A percentile compares a stretch with the other conserved stretches of the same genome.
Evolutionary conservation across 2,113 vertebrate genomes (phyloP).

Genomic region (Sinocyclocheilus maitianheensis): DNA sequence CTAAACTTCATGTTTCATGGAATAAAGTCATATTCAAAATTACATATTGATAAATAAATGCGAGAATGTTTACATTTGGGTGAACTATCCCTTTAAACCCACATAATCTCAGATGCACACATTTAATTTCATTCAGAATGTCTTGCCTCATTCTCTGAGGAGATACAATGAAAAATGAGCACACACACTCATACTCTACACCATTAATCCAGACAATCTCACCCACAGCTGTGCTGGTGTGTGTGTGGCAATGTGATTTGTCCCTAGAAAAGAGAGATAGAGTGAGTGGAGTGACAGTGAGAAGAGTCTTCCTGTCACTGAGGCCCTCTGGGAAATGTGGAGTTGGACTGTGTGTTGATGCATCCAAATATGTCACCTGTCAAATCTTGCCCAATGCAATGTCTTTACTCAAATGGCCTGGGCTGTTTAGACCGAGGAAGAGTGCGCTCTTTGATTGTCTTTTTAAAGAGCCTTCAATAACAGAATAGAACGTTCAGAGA

Average conservation of each 20-base stretch:
- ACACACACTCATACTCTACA: background rate
- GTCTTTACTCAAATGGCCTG: slow-evolving; percentile 26
- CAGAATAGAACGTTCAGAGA: background rate
- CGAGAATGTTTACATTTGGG: background rate
- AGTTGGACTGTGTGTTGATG: slow-evolving; percentile 49
- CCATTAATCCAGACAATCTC: slow-evolving; percentile 27
- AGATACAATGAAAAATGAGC: slow-evolving; percentile 1
- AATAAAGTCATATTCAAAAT: background rate
- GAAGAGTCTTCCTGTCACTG: slow-evolving; percentile 24
- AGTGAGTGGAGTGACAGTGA: slow-evolving; percentile 19
- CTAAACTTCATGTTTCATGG: background rate
- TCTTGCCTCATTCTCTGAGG: background rate
- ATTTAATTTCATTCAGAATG: slow-evolving; percentile 12
- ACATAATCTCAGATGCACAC: background rate
- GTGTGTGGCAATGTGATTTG: slow-evolving; percentile 8
- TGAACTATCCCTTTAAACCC: background rate
- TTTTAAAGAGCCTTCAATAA: slow-evolving; percentile 29
- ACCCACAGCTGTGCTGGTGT: slow-evolving; percentile 6
- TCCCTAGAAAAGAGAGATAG: slow-evolving; percentile 23
- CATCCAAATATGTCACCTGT: slow-evolving; percentile 53
- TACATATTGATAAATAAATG: background rate
- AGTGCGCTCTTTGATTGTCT: slow-evolving; percentile 9
- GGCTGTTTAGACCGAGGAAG: background rate
- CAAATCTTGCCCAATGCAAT: slow-evolving; percentile 37
- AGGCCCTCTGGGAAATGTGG: slow-evolving; percentile 36